Base-by-base conservation (phyloP, 2,797 vertebrate genomes). In the Kryptolebias ocellatus region DNA sequence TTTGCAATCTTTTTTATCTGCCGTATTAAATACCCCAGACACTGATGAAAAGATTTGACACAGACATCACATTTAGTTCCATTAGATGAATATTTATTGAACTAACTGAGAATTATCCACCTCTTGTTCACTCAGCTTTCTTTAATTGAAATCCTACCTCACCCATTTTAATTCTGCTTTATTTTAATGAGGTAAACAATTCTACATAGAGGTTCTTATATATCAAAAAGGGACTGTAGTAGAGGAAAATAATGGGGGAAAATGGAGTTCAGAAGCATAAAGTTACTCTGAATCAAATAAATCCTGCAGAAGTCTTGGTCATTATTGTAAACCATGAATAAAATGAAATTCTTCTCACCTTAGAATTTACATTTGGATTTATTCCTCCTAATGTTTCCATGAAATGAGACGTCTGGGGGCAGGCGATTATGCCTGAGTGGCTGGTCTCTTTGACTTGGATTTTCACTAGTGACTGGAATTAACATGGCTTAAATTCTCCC, bases 401-500 rank as follows among this genome's bases (percentile, higher is more conserved):
- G 87, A 89, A 89, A 91, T 88, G 69, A 79, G 68, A 75, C 63
- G 60, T 83, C 87, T 92, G 90, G 87, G 83, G 87, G 77, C 77
- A 75, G 79, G 79, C 11, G 88, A 92, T 92, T 90, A 90, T 70
- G 87, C 60, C 69, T 83, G 79, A 67, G 83, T 80, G 79, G 70
- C 79, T 76, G 53, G 70, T 72, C 77, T 74, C 74, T 86, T 80
- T 84, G 74, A 63, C 60, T 54, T 64, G 83, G 85, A 86, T 88
- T 90, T 86, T 67, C 75, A 78, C 70, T 80, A 78, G 85, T 88
- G 83, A 84, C 83, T 83, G 83, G 88, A 92, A 92, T 92, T 90
- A 92, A 81, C 83, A 86, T 87, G 85, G 79, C 85, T 92, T 90
- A 87, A 83, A 90, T 87, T 87, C 79, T 87, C 78, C 80, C 79